Conservation (phyloP, 2,797 vertebrate species). For the Enteromius afrohamiltoni region DNA sequence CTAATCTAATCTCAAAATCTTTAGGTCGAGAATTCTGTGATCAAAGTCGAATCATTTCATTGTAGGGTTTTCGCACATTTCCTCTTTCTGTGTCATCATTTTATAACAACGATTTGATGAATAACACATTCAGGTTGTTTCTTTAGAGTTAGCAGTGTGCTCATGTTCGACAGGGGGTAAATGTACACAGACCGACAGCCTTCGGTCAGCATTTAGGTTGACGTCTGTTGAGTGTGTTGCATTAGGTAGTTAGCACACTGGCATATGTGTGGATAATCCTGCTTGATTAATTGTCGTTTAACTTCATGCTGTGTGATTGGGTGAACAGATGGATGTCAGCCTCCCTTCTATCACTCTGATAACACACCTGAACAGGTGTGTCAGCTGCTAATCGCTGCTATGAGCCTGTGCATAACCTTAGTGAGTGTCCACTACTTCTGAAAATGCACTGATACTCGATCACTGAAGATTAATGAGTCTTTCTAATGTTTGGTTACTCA, state of each 20-base stretch:
- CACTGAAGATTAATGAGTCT: neutral
- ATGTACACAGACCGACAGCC: neutral
- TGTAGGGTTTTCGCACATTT: neutral
- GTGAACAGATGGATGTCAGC: slow-evolving; percentile 56
- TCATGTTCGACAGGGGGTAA: neutral
- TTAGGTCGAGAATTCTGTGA: neutral
- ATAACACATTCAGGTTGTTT: neutral
- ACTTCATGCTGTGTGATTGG: slow-evolving; percentile 28
- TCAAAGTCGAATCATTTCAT: neutral
- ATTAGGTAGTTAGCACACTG: neutral
- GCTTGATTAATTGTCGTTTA: slow-evolving; percentile 20
- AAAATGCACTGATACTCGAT: neutral
- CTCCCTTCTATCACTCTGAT: slow-evolving; percentile 36
- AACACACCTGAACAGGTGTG: slow-evolving; percentile 28
- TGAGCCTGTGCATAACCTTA: neutral
- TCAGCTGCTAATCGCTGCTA: neutral
- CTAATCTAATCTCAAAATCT: neutral
- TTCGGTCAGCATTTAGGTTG: neutral
- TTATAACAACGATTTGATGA: neutral
- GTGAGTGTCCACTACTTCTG: neutral
- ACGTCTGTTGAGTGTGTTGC: neutral
- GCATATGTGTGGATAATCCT: slow-evolving; percentile 21
- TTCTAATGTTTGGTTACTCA: neutral
- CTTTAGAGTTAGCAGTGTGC: neutral
- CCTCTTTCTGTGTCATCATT: neutral